These are phyloP conservation scores for Fregata magnificens DNA, from an alignment of 2,113 vertebrate species.

Conservation along the genomic window DNA sequence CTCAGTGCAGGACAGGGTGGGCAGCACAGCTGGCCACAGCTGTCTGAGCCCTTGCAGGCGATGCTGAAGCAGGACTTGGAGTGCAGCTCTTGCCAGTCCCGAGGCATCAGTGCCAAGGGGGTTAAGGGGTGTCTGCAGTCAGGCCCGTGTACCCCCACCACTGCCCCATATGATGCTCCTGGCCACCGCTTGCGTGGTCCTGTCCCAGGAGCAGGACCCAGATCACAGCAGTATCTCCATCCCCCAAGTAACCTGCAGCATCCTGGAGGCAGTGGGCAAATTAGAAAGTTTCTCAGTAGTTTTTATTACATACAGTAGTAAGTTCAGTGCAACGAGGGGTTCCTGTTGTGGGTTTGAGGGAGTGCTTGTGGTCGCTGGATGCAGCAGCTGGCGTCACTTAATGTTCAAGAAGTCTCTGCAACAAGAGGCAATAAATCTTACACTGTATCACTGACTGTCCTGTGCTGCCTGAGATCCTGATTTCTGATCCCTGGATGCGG, in stretches of 20 bases:
- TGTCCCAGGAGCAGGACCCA: background rate
- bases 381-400: background rate
- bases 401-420: constrained; percentile 57
- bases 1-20: background rate
- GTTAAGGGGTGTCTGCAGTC: background rate
- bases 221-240: background rate
- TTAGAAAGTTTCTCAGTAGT: background rate
- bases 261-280: background rate
- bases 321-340: background rate
- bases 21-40: background rate
- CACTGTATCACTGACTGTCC: background rate
- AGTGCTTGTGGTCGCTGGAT: background rate
- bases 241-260: background rate
- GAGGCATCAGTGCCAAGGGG: background rate
- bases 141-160: rapidly evolving
- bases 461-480: background rate
- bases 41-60: background rate
- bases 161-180: background rate
- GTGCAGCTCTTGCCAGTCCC: background rate
- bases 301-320: constrained; percentile 26
- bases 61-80: background rate
- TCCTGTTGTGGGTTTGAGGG: background rate
- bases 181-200: rapidly evolving
- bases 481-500: background rate
- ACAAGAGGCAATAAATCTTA: background rate